Conservation (phyloP, 2,888 invertebrate genomes). For the Pristionchus fissidentatus region DNA sequence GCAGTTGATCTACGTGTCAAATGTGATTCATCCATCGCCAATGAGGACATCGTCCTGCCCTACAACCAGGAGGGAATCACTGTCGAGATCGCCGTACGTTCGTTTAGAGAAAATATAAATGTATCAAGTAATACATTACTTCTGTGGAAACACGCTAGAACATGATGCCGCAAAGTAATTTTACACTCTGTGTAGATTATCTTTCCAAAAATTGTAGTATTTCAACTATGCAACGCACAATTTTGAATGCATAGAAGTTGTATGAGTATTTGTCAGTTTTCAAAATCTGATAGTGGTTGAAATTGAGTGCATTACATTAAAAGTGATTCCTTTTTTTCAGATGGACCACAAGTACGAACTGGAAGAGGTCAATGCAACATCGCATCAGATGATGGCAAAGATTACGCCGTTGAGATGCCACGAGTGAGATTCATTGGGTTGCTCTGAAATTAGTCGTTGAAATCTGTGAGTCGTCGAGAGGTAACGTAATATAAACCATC, state of each 20-base stretch:
- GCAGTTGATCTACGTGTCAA: constrained; percentile 57
- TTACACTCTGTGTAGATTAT: no score
- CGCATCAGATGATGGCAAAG: constrained; percentile 68
- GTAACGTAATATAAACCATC: not conserved
- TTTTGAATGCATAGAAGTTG: not conserved
- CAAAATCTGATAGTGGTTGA: no score
- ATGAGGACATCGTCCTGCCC: constrained; percentile 57
- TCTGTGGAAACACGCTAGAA: no score
- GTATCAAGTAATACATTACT: not conserved
- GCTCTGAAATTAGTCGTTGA: not conserved
- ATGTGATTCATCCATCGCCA: constrained; percentile 57
- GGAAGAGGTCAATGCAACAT: constrained; percentile 60
- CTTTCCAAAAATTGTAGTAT: no score
- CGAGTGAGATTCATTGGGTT: constrained; percentile 53
- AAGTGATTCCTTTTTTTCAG: constrained; percentile 49
- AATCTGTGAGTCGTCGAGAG: not conserved
- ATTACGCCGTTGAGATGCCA: constrained; percentile 72
- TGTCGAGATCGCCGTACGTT: constrained; percentile 63
- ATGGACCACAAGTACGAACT: constrained; percentile 72
- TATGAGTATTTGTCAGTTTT: no score
- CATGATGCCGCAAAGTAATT: no score
- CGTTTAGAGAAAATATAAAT: not conserved
- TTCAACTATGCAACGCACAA: not conserved
- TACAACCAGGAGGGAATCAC: constrained; percentile 60
- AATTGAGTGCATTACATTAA: not conserved